Conservation (phyloP, 2,888 invertebrate genomes). For the Mongoloraphidia duomilia region DNA sequence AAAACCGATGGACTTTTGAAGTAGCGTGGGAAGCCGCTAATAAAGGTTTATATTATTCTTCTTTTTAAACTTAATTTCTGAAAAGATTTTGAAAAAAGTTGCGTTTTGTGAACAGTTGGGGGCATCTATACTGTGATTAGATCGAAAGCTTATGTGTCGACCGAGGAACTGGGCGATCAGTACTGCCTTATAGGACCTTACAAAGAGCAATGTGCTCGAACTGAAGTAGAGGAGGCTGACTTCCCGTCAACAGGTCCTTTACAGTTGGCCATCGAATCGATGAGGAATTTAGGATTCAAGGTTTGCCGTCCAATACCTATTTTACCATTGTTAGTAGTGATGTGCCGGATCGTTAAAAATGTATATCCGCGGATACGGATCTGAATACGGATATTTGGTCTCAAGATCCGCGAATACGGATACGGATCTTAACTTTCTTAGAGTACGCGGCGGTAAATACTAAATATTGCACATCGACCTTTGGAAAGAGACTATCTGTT, state of each 20-base stretch:
- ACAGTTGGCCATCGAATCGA: conserved; percentile 56
- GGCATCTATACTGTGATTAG: conserved; percentile 98
- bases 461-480: too few species aligned
- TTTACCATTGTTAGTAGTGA: too few species aligned
- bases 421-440: too few species aligned
- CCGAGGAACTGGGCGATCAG: conserved; percentile 96
- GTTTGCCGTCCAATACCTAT: conserved; percentile 29
- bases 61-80: too few species aligned
- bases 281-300: conserved; percentile 79
- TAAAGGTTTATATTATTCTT: conserved; percentile 72
- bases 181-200: conserved; percentile 92
- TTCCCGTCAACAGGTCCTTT: conserved; percentile 63
- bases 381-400: too few species aligned
- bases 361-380: too few species aligned
- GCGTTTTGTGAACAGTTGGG: conserved; percentile 56
- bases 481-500: too few species aligned
- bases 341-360: too few species aligned
- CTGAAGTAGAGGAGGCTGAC: conserved; percentile 90
- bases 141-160: conserved; percentile 92
- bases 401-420: too few species aligned
- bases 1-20: conserved; percentile 96
- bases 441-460: too few species aligned
- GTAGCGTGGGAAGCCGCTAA: conserved; percentile 98
- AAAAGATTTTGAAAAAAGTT: conserved; percentile 1
- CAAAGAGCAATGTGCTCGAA: conserved; percentile 83